Base-by-base conservation (phyloP, 2,797 vertebrate species). In the Halcyon leucocephala region DNA sequence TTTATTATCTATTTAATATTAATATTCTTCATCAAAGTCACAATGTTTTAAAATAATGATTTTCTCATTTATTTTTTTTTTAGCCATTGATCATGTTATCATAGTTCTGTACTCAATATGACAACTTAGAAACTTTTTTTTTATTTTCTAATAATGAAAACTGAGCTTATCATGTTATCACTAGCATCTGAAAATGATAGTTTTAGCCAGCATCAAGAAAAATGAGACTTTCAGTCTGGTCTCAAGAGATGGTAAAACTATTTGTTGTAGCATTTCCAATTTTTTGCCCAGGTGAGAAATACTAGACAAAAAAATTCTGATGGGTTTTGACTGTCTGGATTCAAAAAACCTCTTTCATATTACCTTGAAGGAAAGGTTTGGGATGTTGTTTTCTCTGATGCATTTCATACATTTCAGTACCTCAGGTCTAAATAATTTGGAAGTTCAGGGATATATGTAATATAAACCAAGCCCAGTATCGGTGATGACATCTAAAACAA, bases 141-240 rank as follows among this genome's bases (percentile, higher is more conserved):
- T 54, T 54, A 54, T 92, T 92, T 90, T 90, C 51, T 66, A 65
- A 88, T 93, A 96, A 93, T 88, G 62, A 93, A 90, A 95, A 72
- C 51, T 26, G 76, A 88, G 58, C 10, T 86, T 91, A 73, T 91
- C 9, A 4, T 26, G 44, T 60, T 95, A 93, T 96, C 14, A 0
- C 58, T 72, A 44, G 70, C 70, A 83, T 91, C 84, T 79, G 69
- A 67, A 91, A 96, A 62, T 83, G 72, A 62, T 78, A 37, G 72
- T 79, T 94, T 90, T 84, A 93, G 69, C 89, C 72, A 72, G 66
- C 65, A 82, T 86, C 37, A 90, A 91, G 85, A 96, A 44, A 86
- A 92, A 93, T 95, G 82, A 95, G 89, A 69, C 80, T 94, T 90
- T 81, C 87, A 66, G 58, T 82, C 82, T 51, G 46, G 73, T 81